Evolutionary conservation across 2,888 invertebrate species (phyloP), one percentile per base, ranked within the genome.

Genomic region (Apodemia zela): DNA sequence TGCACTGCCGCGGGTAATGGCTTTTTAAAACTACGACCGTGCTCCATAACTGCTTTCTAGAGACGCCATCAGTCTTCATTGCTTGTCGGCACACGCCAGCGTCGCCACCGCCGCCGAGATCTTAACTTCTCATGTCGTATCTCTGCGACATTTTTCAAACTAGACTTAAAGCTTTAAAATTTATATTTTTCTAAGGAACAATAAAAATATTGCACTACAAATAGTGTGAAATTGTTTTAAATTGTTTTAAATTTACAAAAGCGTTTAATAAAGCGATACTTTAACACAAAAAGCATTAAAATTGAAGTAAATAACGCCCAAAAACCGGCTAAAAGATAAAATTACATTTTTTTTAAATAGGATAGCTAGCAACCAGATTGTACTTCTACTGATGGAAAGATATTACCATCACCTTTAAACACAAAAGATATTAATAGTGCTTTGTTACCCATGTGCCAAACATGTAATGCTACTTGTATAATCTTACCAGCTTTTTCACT

Each of bases 11-110:
- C 85, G 82, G 82, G 87, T 91, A 91, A 91, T 90, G 88, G 90
- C 88, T 89, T 91, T 91, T 91, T 91, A 89, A 91, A 90, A 89
- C 89, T 90, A 87, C 92, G 92, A 91, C 89, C 89, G 87, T 87
- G 92, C 89, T 91, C 91, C 89, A 86, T 89, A 88, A 87, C 88
- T 84, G 87, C 89, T 90, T 87, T 80, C 80, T 84, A 85, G 86
- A 87, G 87, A 89, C 85, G 89, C 87, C 89, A 89, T 91, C 89
- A 89, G 85, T 90, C 90, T 89, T 89, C 91, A 92, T 92, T 93
- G 92, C 88, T 89, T 92, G 92, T 92, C 92, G 88, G 82, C 92
- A 83, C 33, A 87, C 82, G 82, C 81, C 79, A 78, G 72, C 83
- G 83, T 83, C 79, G 75, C 79, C 80, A 82, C 84, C 84, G 73